Evolutionary conservation across 2,113 vertebrate genomes (phyloP), one percentile per base, ranked within the genome.

Genomic region (Boulengeromyrus knoepffleri): DNA sequence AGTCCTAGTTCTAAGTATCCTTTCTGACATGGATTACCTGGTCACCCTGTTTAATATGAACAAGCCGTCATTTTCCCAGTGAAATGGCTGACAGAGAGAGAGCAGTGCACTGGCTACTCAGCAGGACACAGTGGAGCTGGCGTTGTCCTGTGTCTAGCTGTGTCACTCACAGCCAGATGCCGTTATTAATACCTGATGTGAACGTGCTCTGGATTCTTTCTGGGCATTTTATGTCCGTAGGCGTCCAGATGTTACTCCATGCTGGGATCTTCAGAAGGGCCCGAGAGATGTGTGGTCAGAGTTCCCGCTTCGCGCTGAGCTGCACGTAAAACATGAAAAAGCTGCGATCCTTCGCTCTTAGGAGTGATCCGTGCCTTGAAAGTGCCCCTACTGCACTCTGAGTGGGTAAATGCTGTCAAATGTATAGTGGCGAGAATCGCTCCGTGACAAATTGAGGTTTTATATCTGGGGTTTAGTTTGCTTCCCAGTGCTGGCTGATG

Each of bases 171-270:
- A 87, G n/a, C 85, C 49, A 87, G n/a, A 53, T 87, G n/a, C 85
- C n/a, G 47, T 87, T 87, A 87, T 87, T 87, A 39, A 87, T 56
- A 21, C 85, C 85, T 87, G 49, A 87, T 87, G 85, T 87, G 85
- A 53, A 36, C 45, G 24, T 87, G 27, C 50, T 53, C 50, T 4
- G n/a, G 9, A 87, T 87, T 87, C 85, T 87, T 36, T 53, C 31
- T 53, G 9, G 31, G 50, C 9, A 87, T 17, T 87, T 87, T 31
- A 87, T 53, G 45, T 87, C 50, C 31, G 49, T 5, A 13, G 47
- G 50, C 47, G 27, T 87, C 85, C 49, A 53, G 85, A 87, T 87
- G 85, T 39, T 53, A 8, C 47, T 86, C 3, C 85, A 47, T 31
- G 85, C 45, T 52, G 47, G n/a, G 47, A 86, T 86, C 45, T 24